These are phyloP conservation scores for Eristalis arbustorum DNA, from an alignment of 2,888 invertebrate species.

Conservation along the genomic window DNA sequence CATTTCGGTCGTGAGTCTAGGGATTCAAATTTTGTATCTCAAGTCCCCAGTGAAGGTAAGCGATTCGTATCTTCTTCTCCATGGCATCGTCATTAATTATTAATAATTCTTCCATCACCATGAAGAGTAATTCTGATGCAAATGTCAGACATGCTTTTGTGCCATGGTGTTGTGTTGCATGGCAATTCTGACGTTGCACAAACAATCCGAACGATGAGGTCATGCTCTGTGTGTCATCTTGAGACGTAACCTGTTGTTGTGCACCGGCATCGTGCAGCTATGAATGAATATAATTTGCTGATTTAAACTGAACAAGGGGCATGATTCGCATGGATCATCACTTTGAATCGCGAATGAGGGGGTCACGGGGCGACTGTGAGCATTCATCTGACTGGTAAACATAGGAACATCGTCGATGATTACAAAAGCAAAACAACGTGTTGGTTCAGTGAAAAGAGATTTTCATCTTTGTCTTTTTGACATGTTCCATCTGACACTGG, in stretches of 20 bases:
- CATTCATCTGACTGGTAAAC: constrained; percentile 41
- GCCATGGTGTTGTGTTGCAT: constrained; percentile 39
- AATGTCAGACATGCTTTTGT: constrained; percentile 44
- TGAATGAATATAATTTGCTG: constrained; percentile 57
- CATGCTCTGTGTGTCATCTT: constrained; percentile 52
- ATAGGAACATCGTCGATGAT: constrained; percentile 20
- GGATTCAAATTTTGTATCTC: constrained; percentile 47
- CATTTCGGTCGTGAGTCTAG: constrained; percentile 58
- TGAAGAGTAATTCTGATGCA: constrained; percentile 37
- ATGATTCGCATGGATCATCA: constrained; percentile 20
- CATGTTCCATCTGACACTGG: background rate
- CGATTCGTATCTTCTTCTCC: constrained; percentile 46
- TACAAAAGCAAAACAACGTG: background rate
- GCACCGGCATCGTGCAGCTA: constrained; percentile 35
- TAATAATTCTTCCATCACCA: constrained; percentile 59
- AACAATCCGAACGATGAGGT: constrained; percentile 53
- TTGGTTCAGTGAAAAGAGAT: background rate
- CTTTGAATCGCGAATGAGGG: constrained; percentile 13
- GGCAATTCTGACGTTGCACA: constrained; percentile 12
- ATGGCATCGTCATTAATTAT: constrained; percentile 45
- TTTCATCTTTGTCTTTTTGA: background rate
- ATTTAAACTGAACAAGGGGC: constrained; percentile 33
- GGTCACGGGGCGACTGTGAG: constrained; percentile 48
- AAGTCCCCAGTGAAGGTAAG: constrained; percentile 14
- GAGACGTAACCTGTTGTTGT: constrained; percentile 52